Base-by-base conservation (phyloP, 2,888 invertebrate genomes). In the Colletes collaris region DNA sequence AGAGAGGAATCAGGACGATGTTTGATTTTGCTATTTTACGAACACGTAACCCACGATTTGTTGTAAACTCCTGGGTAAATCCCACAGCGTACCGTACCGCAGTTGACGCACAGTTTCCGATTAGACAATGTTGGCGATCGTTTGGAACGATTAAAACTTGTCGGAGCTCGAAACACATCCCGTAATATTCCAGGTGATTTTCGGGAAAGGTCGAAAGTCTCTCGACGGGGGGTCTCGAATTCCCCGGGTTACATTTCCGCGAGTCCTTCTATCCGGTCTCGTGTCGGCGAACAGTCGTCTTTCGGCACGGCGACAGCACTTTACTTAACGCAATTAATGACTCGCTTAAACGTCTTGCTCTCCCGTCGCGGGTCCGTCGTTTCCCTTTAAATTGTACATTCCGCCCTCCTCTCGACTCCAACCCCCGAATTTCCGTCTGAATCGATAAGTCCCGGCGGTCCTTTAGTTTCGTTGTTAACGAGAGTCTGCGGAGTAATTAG, bases 301-400 rank as follows among this genome's bases (percentile, higher is more conserved):
- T 50, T 11, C 49, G 62, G 40, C 71, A 68, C 77, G 77, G 80
- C 81, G 80, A 73, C 83, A 80, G 87, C 89, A 89, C 88, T 89
- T 87, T 85, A 76, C 85, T 86, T 88, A 83, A 89, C 83, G 80
- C 89, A 87, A 88, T 89, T 89, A 89, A 87, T 84, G 83, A 87
- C 85, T 89, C 88, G 82, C 88, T 89, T 87, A 82, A 88, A 88
- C 83, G 83, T 85, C 81, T 85, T 79, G 68, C 81, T 76, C 80
- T 76, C 74, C 27, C 76, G 76, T 59, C 73, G 73, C 63, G 72
- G 74, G 73, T 69, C 65, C 65, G 60, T 53, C 60, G 63, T 63
- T 60, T 69, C 74, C 72, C 80, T 80, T 84, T 79, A 82, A 84
- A 81, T 82, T 73, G 68, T 73, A 66, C 80, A 81, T 81, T 68